These are phyloP conservation scores for Erpetoichthys calabaricus DNA, from an alignment of 2,797 vertebrate species.

Conservation along the genomic window DNA sequence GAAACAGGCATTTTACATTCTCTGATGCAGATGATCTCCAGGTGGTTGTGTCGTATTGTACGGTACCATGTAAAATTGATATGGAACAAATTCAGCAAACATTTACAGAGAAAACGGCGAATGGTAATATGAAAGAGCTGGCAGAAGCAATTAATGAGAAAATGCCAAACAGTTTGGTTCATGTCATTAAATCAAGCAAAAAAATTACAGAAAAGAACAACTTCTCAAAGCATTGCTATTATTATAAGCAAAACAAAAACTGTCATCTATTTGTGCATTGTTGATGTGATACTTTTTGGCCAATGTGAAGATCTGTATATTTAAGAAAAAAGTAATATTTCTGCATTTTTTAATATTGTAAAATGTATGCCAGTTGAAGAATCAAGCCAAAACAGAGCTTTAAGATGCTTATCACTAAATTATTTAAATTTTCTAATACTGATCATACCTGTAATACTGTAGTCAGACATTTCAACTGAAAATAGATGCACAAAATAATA, in stretches of 20 bases:
- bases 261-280: slow-evolving; percentile 48
- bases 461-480: no score
- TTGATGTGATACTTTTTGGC: no score
- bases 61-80: slow-evolving; percentile 42
- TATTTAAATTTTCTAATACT: no score
- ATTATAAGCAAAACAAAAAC: slow-evolving; percentile 45
- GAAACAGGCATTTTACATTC: slow-evolving; percentile 34
- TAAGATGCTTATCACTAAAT: no score
- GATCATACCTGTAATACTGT: no score
- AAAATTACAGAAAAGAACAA: slow-evolving; percentile 52
- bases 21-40: slow-evolving; percentile 51
- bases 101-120: slow-evolving; percentile 46
- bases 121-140: slow-evolving; percentile 47
- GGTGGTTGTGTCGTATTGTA: slow-evolving; percentile 52
- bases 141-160: slow-evolving; percentile 35
- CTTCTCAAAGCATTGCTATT: slow-evolving; percentile 51
- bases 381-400: no score
- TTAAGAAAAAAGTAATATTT: no score
- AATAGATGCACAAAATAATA: no score
- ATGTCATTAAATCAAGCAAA: slow-evolving; percentile 55
- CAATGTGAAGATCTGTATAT: no score
- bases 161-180: slow-evolving; percentile 48
- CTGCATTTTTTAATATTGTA: no score
- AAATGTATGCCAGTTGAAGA: no score
- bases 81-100: slow-evolving; percentile 40